phyloP scores from a whole-genome alignment of 2,113 vertebrate species.

The Sprattus sprattus region DNA sequence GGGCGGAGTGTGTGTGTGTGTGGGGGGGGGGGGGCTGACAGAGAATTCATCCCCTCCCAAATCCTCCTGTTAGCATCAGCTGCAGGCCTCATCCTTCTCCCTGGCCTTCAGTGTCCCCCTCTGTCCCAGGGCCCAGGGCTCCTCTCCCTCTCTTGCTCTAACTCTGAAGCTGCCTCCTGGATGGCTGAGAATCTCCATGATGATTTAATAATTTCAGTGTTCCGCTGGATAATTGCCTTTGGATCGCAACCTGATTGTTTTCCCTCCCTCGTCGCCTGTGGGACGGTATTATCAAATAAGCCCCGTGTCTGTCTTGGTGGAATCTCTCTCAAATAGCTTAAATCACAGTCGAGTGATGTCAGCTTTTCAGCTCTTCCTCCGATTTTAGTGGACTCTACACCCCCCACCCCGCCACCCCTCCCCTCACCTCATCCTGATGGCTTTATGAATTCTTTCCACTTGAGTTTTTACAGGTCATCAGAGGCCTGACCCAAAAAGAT shows the following conservation, averaged over 20 bases:
- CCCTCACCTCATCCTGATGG: neutral
- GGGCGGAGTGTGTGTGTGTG: too few species aligned
- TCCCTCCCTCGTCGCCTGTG: neutral
- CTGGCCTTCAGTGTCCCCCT: neutral
- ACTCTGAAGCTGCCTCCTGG: neutral
- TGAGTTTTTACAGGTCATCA: slow-evolving; percentile 27
- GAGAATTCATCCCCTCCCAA: neutral
- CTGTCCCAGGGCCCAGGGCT: neutral
- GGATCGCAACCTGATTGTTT: neutral
- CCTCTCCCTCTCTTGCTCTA: neutral
- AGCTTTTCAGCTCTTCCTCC: neutral
- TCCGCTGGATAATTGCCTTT: neutral
- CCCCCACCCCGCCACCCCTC: too few species aligned
- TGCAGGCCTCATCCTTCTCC: neutral
- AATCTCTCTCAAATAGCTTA: neutral
- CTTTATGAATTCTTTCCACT: slow-evolving; percentile 20
- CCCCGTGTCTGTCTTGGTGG: neutral
- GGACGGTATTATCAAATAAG: neutral
- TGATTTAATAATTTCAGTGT: neutral
- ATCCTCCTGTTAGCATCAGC: neutral
- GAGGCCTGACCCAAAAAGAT: slow-evolving; percentile 1
- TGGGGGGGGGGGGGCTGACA: neutral
- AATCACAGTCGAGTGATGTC: neutral
- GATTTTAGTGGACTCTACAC: neutral
- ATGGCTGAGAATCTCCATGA: neutral